Evolutionary conservation across 2,113 vertebrate genomes (phyloP).

Genomic region (Prunella himalayana): DNA sequence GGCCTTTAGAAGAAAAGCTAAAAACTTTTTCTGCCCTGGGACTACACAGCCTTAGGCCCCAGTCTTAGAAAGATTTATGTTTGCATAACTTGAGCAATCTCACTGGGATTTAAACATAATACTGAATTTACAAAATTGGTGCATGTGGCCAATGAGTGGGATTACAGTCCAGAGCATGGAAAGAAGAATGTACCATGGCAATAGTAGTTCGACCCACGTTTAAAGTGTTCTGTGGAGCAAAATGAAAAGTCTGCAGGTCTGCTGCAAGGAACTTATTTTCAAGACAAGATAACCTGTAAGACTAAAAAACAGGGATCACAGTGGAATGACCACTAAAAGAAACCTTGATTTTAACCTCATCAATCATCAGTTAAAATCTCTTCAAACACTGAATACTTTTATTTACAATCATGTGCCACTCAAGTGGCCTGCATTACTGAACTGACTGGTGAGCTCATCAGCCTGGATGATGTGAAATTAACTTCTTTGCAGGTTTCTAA

Average conservation of each 20-base stretch:
- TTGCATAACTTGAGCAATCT: slow-evolving; percentile 6
- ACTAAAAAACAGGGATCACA: neutral
- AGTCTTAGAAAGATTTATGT: slow-evolving; percentile 20
- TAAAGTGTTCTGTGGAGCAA: neutral
- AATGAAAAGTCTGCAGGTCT: neutral
- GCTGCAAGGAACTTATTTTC: neutral
- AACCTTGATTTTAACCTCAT: neutral
- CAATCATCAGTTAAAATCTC: neutral
- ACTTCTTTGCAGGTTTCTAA: neutral
- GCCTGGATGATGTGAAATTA: neutral
- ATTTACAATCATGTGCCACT: neutral
- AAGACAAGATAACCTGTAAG: neutral
- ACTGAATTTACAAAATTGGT: slow-evolving; percentile 1
- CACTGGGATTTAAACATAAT: slow-evolving; percentile 1
- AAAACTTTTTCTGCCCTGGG: slow-evolving; percentile 10
- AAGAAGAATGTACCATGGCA: neutral
- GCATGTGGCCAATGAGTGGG: neutral
- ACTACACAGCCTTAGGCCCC: neutral
- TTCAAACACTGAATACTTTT: neutral
- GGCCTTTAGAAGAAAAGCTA: slow-evolving; percentile 1
- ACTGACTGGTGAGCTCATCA: neutral
- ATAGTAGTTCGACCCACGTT: neutral
- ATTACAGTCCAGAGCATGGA: neutral
- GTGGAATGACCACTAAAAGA: neutral
- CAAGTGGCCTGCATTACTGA: neutral